These are phyloP conservation scores for Drosophila histrio DNA, from an alignment of 2,888 invertebrate genomes.

Conservation along the genomic window DNA sequence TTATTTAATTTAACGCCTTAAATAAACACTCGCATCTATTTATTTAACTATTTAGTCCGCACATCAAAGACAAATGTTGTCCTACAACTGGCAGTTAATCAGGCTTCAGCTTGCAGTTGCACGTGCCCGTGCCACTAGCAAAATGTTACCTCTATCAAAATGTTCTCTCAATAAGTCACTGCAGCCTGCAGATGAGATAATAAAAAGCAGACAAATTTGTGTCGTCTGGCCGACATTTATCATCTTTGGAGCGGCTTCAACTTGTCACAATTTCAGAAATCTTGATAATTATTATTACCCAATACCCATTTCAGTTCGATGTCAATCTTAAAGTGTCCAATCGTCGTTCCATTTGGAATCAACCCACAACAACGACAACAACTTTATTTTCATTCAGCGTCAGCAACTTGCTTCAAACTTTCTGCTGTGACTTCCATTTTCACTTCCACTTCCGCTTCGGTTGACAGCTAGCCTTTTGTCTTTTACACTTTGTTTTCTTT, in stretches of 20 bases:
- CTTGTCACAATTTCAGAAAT: slow-evolving; percentile 42
- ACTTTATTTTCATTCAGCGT: slow-evolving; percentile 25
- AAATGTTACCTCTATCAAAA: slow-evolving; percentile 10
- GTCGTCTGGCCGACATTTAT: slow-evolving; percentile 62
- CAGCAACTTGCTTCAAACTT: slow-evolving; percentile 49
- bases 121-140: too few relatives aligned
- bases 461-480: slow-evolving; percentile 29
- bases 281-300: slow-evolving; percentile 26
- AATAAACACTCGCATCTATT: slow-evolving; percentile 22
- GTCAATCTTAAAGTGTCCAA: slow-evolving; percentile 2
- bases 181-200: not conserved
- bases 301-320: slow-evolving; percentile 4
- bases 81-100: slow-evolving; percentile 52
- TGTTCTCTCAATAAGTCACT: not conserved
- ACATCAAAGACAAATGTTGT: slow-evolving; percentile 63
- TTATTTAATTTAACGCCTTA: slow-evolving; percentile 60
- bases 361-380: slow-evolving; percentile 1
- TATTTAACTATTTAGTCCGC: slow-evolving; percentile 26
- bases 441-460: slow-evolving; percentile 23
- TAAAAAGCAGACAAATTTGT: slow-evolving; percentile 46
- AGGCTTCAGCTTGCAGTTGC: slow-evolving; percentile 50
- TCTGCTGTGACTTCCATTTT: not conserved
- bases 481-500: slow-evolving; percentile 9
- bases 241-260: slow-evolving; percentile 28
- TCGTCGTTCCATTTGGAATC: not conserved